Evolutionary conservation across 2,797 vertebrate species (phyloP).

Genomic region (Rhodeus uyekii): DNA sequence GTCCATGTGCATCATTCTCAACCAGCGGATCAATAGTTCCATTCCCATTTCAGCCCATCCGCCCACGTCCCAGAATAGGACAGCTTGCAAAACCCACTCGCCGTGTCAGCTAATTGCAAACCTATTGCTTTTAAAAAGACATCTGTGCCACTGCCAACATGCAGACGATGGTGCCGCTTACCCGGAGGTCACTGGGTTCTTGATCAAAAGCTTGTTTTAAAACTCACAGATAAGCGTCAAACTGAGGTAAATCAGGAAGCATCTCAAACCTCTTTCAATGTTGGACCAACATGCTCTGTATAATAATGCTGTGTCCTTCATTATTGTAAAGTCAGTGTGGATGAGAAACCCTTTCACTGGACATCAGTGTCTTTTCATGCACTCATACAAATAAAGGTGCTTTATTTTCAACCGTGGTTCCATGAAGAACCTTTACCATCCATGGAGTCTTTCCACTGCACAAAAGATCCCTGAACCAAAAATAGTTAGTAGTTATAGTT

Average conservation of each 20-base stretch:
- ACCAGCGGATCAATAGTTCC: slow-evolving; percentile 77
- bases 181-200: slow-evolving; percentile 72
- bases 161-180: slow-evolving; percentile 66
- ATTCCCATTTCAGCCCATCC: slow-evolving; percentile 76
- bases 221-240: neutral
- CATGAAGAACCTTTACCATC: neutral
- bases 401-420: neutral
- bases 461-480: too few species aligned
- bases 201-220: neutral
- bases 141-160: slow-evolving; percentile 63
- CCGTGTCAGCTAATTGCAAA: slow-evolving; percentile 79
- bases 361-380: neutral
- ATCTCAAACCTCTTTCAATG: neutral
- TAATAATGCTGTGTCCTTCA: neutral
- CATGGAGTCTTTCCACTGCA: neutral
- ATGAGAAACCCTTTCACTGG: neutral
- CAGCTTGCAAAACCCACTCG: slow-evolving; percentile 79
- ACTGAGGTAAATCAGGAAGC: too few species aligned
- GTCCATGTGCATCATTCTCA: slow-evolving; percentile 74
- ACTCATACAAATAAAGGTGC: neutral
- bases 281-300: neutral
- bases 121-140: slow-evolving; percentile 64
- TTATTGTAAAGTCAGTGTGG: neutral
- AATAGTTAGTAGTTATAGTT: too few species aligned
- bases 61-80: slow-evolving; percentile 71